These are phyloP conservation scores for Drosophila recens DNA, from an alignment of 2,888 invertebrate genomes.

Conservation along the genomic window DNA sequence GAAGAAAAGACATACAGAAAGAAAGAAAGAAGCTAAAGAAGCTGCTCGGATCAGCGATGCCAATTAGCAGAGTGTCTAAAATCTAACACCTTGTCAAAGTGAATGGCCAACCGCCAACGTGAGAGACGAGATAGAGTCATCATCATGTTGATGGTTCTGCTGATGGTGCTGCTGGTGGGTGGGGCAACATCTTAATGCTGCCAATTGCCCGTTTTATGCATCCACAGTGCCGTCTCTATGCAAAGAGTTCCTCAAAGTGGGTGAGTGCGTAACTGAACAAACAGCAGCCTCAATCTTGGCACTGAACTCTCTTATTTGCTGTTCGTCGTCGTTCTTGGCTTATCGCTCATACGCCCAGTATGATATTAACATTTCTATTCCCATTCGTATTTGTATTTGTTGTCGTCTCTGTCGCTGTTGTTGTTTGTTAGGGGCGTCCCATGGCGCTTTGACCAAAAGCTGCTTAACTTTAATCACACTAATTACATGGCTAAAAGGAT, in stretches of 20 bases:
- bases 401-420: not conserved
- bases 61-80: conserved; percentile 68
- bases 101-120: conserved; percentile 54
- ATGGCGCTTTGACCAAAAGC: conserved; percentile 23
- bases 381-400: not conserved
- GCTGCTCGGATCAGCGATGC: conserved; percentile 34
- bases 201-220: conserved; percentile 75
- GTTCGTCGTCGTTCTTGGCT: conserved; percentile 37
- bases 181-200: conserved; percentile 61
- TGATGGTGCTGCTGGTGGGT: conserved; percentile 32
- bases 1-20: conserved; percentile 2
- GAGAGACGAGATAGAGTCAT: conserved; percentile 5
- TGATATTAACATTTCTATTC: conserved; percentile 15
- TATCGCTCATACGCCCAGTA: conserved; percentile 18
- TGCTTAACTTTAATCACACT: conserved; percentile 75
- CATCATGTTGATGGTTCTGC: not conserved
- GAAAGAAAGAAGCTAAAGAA: conserved; percentile 11
- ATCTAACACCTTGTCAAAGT: conserved; percentile 77
- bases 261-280: conserved; percentile 51
- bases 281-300: conserved; percentile 30
- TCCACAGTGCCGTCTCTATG: conserved; percentile 35
- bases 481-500: conserved; percentile 82
- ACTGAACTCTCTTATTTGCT: conserved; percentile 30
- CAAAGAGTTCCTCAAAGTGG: conserved; percentile 29
- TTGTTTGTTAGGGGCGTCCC: conserved; percentile 31